Percentiles rank a stretch among this genome's conserved stretches.
Evolutionary conservation across 1,140 invertebrate species (phyloP).

Genomic region (Cyclargus thomasi): DNA sequence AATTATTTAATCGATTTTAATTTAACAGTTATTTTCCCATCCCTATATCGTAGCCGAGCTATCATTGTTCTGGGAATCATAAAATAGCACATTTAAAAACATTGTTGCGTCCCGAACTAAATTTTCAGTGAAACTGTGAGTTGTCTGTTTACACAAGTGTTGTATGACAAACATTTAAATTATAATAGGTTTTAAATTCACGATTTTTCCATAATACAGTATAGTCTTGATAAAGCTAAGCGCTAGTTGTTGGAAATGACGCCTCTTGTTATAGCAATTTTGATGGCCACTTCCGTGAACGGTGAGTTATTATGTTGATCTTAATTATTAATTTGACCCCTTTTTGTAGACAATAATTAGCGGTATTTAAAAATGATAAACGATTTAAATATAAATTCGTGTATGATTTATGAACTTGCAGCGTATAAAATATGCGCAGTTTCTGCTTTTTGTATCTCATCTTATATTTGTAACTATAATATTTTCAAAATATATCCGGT

Average conservation of each 20-base stretch:
- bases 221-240: slow-evolving; percentile 23
- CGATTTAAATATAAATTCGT: too few species aligned
- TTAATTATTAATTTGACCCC: neutral
- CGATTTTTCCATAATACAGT: slow-evolving; percentile 35
- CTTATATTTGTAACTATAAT: too few species aligned
- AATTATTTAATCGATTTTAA: too few species aligned
- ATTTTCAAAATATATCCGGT: too few species aligned
- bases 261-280: slow-evolving; percentile 26
- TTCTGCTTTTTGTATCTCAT: too few species aligned
- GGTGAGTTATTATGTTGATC: slow-evolving; percentile 36
- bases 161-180: slow-evolving; percentile 36
- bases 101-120: neutral
- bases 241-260: slow-evolving; percentile 35
- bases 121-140: slow-evolving; percentile 26
- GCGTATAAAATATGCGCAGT: too few species aligned
- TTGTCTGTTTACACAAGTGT: slow-evolving; percentile 50
- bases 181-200: slow-evolving; percentile 42
- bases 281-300: slow-evolving; percentile 31
- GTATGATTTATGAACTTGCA: too few species aligned
- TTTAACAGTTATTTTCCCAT: too few species aligned
- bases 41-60: neutral
- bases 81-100: neutral
- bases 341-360: too few species aligned
- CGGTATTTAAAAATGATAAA: too few species aligned
- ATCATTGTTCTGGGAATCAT: neutral